Evolutionary conservation across 2,797 vertebrate species (phyloP).

Genomic region (Synaphobranchus kaupii): DNA sequence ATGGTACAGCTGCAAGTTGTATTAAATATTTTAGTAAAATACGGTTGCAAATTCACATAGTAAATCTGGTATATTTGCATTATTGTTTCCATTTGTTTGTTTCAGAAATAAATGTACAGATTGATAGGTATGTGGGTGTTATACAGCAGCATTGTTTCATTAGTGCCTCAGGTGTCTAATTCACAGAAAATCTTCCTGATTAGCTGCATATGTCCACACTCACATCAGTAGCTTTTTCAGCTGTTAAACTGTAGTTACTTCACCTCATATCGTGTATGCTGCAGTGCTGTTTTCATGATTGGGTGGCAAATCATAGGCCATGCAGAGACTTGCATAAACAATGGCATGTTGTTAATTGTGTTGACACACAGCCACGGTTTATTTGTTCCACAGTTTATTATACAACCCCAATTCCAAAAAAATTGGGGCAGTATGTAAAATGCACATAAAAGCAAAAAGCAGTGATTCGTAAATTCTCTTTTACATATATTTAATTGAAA

Average conservation of each 20-base stretch:
- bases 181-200: neutral
- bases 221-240: no score
- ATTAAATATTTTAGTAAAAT: neutral
- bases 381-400: neutral
- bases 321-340: neutral
- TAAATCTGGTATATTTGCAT: neutral
- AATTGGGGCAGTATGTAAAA: no score
- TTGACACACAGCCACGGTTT: neutral
- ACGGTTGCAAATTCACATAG: neutral
- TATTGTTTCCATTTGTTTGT: neutral
- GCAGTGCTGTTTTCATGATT: neutral
- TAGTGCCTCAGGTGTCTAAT: neutral
- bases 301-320: neutral
- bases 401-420: no score
- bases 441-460: no score
- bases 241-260: no score
- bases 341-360: neutral
- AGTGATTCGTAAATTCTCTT: no score
- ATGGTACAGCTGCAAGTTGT: neutral
- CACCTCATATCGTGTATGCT: no score
- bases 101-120: neutral
- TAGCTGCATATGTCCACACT: no score
- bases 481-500: no score
- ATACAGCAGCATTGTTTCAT: neutral
- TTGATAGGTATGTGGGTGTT: neutral